Conservation (phyloP, 2,797 vertebrate species). For the Limosa lapponica region DNA sequence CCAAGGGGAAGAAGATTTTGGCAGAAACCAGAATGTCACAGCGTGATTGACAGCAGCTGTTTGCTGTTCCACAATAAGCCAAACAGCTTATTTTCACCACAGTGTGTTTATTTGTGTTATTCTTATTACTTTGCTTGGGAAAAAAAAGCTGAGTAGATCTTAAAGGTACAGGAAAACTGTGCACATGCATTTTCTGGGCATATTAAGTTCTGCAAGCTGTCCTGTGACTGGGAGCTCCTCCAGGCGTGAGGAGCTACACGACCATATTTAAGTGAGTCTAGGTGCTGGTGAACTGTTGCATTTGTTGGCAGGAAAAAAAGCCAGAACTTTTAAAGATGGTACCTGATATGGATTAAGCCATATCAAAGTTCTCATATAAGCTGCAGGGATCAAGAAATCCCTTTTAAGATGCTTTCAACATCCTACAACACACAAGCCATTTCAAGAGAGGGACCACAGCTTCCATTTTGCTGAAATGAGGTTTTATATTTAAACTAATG, state of each 20-base stretch:
- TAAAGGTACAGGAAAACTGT: not conserved
- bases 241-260: not conserved
- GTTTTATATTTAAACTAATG: not conserved
- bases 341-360: not conserved
- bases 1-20: conserved; percentile 27
- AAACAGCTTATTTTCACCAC: not conserved
- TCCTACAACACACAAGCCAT: not conserved
- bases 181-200: not conserved
- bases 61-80: not conserved
- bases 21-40: not conserved
- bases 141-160: not conserved
- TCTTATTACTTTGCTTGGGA: not conserved
- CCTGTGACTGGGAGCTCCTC: not conserved
- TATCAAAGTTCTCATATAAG: not conserved
- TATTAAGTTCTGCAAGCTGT: not conserved
- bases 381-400: not conserved
- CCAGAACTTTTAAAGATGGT: not conserved
- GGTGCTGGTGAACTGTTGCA: not conserved
- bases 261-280: not conserved
- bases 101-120: not conserved
- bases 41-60: conserved; percentile 16
- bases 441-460: not conserved
- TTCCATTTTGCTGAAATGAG: not conserved
- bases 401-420: not conserved
- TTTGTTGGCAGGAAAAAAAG: fast-evolving